Evolutionary conservation across 2,888 invertebrate species (phyloP).

Genomic region (Sclerodermus sp.): DNA sequence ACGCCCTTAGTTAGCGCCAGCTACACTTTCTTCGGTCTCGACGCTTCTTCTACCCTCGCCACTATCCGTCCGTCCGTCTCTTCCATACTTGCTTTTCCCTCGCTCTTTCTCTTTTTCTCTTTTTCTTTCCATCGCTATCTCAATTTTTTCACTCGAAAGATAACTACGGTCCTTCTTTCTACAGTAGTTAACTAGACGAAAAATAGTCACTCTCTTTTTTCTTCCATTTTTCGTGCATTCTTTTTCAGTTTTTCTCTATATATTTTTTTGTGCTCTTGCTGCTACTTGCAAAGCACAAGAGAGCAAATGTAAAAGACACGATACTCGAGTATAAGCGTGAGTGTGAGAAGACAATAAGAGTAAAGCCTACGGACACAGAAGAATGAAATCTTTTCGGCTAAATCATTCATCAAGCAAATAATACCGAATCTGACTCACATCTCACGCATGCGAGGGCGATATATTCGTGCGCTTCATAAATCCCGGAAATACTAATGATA

Average conservation of each 20-base stretch:
- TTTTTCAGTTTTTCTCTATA: conserved; percentile 13
- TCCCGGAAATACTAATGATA: conserved; percentile 5
- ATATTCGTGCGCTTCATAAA: conserved; percentile 27
- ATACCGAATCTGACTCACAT: conserved; percentile 43
- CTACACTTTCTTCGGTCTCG: conserved; percentile 43
- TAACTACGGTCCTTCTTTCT: too few species aligned
- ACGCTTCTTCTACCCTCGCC: conserved; percentile 24
- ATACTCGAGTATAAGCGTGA: not conserved
- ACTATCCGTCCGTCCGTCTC: conserved; percentile 6
- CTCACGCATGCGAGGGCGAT: conserved; percentile 28
- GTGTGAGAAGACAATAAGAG: not conserved
- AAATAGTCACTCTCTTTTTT: conserved; percentile 11
- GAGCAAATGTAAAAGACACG: too few species aligned
- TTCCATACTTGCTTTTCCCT: conserved; percentile 19
- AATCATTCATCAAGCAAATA: conserved; percentile 52
- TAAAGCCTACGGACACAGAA: conserved; percentile 2
- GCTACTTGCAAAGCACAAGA: not conserved
- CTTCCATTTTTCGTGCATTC: conserved; percentile 14
- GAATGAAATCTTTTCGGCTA: conserved; percentile 29
- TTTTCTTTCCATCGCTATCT: conserved; percentile 8
- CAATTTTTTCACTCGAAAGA: too few species aligned
- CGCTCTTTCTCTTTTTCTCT: conserved; percentile 17
- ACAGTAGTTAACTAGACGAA: too few species aligned
- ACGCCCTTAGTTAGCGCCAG: conserved; percentile 56
- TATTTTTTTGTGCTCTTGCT: too few species aligned